Base-by-base conservation (phyloP, 2,888 invertebrate genomes). In the Pandemis cinnamomeana region DNA sequence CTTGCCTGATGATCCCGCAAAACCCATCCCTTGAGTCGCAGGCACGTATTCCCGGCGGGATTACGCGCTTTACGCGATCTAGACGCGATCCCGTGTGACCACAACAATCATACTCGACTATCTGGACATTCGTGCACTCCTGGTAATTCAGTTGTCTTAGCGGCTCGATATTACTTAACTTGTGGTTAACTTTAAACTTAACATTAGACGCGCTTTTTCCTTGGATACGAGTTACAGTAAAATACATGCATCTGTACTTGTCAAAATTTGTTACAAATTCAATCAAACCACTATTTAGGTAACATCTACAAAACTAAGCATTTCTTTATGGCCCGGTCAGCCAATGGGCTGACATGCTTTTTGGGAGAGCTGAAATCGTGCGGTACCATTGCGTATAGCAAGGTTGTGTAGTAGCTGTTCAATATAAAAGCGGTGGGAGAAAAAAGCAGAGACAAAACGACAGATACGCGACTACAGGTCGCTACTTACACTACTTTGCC, bases 1-100 rank as follows among this genome's bases (percentile, higher is more conserved):
- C 86, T 87, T 86, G 82, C 86, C 86, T 84, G 85, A 88, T 88
- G 89, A 89, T 91, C 90, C 88, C 83, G 82, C 84, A 92, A 93
- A 94, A 91, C 93, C 89, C 84, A 79, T 81, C 78, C 79, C 82
- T 77, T 80, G 81, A 84, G 83, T 84, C 87, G 83, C 81, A 80
- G 83, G 89, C 93, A 93, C 92, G 93, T 90, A 87, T 86, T 85
- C 81, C 82, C 78, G 77, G 79, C 80, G 80, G 86, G 89, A 91
- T 91, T 89, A 89, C 85, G 83, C 84, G 84, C 84, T 85, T 85
- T 80, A 78, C 80, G 82, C 85, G 83, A 87, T 87, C 83, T 82
- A 82, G 82, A 80, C 80, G 80, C 83, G 82, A 86, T 85, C 82
- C 80, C 80, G 78, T 80, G 79, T 86, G 86, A 87, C 87, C 87